Base-by-base conservation (phyloP, 1,140 invertebrate genomes). In the Nasonia longicornis region DNA sequence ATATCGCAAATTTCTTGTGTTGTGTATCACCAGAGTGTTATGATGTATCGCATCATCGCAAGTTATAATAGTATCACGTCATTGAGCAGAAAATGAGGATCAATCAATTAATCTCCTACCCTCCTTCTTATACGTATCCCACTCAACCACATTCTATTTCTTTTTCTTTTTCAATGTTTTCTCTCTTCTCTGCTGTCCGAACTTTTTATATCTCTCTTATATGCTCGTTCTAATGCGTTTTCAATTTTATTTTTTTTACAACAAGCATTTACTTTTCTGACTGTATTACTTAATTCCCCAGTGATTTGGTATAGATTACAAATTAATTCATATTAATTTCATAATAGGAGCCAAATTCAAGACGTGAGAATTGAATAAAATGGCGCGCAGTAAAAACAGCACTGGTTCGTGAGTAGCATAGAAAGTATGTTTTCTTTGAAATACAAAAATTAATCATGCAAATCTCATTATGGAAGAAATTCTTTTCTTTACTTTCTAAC, bases 121-220 rank as follows among this genome's bases (percentile, higher is more conserved):
- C 52, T 58, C 52, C 16, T 58, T 58, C 6, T 58, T 7, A 63
- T 66, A 22, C 26, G 10, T 66, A 26, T 26, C 64, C n/a, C 64
- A 66, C 64, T 66, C 64, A 29, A 22, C 22, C 64, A 29, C 64
- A 66, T 66, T 66, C 64, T 66, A 26, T 29, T 66, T 66, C 22
- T 29, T 11, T 12, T 66, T 26, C n/a, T 66, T 22, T 63, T 63
- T 63, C 12, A 63, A 63, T 63, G 3, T 26, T 66, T 66, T 11
- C 64, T 66, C 64, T 29, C 26, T 52, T 11, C 1, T 3, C 12
- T 52, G 20, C 48, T 52, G 14, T 52, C 14, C 4, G 12, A 52
- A 66, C 10, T 6, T n/a, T 66, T 20, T 66, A 66, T 66, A 4
- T 2, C 26, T 26, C 22, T 64, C 16, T n/a, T 26, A 64, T 66